These are phyloP conservation scores for Labeo rohita DNA, from an alignment of 2,113 vertebrate species.

Conservation along the genomic window DNA sequence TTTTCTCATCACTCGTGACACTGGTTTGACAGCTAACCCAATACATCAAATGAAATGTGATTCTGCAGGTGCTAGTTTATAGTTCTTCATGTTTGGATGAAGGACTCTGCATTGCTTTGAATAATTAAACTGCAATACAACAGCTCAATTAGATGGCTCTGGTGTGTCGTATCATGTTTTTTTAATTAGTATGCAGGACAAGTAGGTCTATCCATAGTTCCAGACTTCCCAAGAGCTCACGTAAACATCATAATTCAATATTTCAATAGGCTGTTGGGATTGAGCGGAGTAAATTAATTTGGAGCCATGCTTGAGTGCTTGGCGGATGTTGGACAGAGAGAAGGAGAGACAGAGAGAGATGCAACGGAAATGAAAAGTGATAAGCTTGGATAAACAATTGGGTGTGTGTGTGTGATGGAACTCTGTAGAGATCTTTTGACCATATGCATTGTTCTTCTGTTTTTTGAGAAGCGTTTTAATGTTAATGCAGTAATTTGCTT, in stretches of 20 bases:
- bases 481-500: background rate
- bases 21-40: background rate
- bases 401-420: background rate
- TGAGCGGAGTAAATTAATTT: slow-evolving; percentile 75
- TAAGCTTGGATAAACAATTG: slow-evolving; percentile 59
- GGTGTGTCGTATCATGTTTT: background rate
- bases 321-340: slow-evolving; percentile 37
- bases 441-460: background rate
- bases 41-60: slow-evolving; percentile 9
- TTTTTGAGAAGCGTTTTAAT: background rate
- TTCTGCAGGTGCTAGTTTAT: background rate
- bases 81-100: background rate
- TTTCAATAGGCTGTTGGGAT: slow-evolving; percentile 59
- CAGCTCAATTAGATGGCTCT: background rate
- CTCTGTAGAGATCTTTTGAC: background rate
- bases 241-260: slow-evolving; percentile 50
- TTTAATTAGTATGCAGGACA: slow-evolving; percentile 23
- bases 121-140: background rate
- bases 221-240: slow-evolving; percentile 28
- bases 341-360: slow-evolving; percentile 34
- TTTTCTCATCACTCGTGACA: background rate
- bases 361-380: slow-evolving; percentile 63
- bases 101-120: background rate
- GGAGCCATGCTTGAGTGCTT: slow-evolving; percentile 60
- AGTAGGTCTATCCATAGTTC: background rate